Evolutionary conservation across 2,888 invertebrate genomes (phyloP), one percentile per base, ranked within the genome.

Genomic region (Chrysotoxum bicinctum): DNA sequence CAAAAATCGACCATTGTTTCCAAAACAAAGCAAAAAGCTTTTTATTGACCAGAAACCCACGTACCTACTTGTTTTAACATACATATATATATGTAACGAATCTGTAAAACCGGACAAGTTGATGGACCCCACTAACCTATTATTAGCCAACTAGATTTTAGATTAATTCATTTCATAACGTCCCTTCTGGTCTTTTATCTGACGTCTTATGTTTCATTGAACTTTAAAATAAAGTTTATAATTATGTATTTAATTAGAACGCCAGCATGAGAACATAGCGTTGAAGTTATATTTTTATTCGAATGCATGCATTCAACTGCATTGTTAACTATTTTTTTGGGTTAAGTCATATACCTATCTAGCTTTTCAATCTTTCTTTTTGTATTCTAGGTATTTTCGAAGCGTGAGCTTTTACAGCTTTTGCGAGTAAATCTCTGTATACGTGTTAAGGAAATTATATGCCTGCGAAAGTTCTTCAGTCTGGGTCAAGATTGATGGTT

Each of bases 401-500:
- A 32, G 5, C 26, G 9, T 45, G 48, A 37, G 66, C 75, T 76
- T 69, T 43, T 69, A 7, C 3, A 76, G 69, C 76, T 76, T 76
- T 69, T 26, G 30, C 60, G 23, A 60, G 30, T 30, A 26, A 37
- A 60, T 40, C 30, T 52, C 40, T n/a, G 60, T 52, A 30, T 37
- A 23, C 4, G 45, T 56, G 21, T 60, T 76, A 50, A 37, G n/a
- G 30, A 9, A 58, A 37, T 19, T 10, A n/a, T 56, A 26, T 35
- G 68, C 50, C 58, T 68, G 68, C 37, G 52, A 60, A 76, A 69
- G 32, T 76, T 76, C 40, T 50, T 40, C 30, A 76, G 69, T 52
- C 76, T 76, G 76, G 76, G 76, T 76, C 76, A 76, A 76, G 58
- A 76, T 69, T 76, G 68, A 69, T 76, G 58, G 40, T 76, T 50